phyloP scores from a whole-genome alignment of 2,797 vertebrate species.

The Arrhamphus sclerolepis region DNA sequence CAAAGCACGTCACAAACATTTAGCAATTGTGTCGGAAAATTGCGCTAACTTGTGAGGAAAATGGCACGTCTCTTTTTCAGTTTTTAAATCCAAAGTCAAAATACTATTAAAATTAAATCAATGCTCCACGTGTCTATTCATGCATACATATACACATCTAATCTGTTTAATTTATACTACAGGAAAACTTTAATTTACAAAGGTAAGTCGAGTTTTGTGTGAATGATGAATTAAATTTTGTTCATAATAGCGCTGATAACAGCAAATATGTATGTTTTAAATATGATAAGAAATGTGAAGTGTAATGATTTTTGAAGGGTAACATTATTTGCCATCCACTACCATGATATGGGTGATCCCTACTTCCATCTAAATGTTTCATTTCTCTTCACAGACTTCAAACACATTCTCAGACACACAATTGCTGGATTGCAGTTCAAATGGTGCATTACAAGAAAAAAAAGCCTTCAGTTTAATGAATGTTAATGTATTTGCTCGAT shows the following conservation, averaged over 20 bases:
- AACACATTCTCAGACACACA: constrained; percentile 42
- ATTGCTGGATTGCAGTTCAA: constrained; percentile 51
- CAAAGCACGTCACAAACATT: too few relatives aligned
- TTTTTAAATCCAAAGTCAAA: constrained; percentile 4
- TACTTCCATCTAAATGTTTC: constrained; percentile 27
- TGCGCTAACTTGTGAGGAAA: too few relatives aligned
- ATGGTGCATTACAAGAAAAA: constrained; percentile 62
- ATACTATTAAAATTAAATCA: constrained; percentile 6
- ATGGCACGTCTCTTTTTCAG: too few relatives aligned
- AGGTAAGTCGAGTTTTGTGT: constrained; percentile 7
- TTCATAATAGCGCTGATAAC: constrained; percentile 7
- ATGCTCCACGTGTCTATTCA: constrained; percentile 15
- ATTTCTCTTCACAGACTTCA: constrained; percentile 40
- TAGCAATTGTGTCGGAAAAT: too few relatives aligned
- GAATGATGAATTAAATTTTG: constrained; percentile 16
- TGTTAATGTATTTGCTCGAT: constrained; percentile 61
- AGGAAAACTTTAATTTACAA: constrained; percentile 24
- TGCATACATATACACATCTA: background rate
- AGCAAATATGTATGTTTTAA: constrained; percentile 6
- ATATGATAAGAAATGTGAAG: constrained; percentile 17
- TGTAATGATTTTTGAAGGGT: constrained; percentile 21
- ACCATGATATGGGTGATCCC: constrained; percentile 14
- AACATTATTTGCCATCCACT: constrained; percentile 23
- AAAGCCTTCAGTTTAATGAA: constrained; percentile 68
- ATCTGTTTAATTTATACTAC: constrained; percentile 2